Evolutionary conservation across 2,888 invertebrate genomes (phyloP).

Genomic region (Punctoribates punctum): DNA sequence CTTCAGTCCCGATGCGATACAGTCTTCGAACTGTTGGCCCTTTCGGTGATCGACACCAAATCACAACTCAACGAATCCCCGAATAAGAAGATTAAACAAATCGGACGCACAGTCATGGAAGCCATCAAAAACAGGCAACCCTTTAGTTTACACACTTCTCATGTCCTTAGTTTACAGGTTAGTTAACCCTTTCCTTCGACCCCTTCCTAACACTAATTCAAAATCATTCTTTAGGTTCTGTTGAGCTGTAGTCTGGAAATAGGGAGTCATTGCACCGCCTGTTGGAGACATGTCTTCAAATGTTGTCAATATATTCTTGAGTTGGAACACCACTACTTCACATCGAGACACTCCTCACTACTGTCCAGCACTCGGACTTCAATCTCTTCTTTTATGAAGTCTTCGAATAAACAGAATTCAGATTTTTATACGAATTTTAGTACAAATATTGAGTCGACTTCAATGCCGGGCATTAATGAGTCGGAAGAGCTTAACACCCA

Average conservation of each 20-base stretch:
- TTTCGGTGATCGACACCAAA: constrained; percentile 5
- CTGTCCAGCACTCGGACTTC: constrained; percentile 32
- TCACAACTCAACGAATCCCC: background rate
- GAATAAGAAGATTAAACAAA: background rate
- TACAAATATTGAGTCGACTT: constrained; percentile 2
- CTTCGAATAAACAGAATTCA: background rate
- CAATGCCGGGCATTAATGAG: constrained; percentile 42
- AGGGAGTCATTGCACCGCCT: constrained; percentile 85
- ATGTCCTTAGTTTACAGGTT: constrained; percentile 83
- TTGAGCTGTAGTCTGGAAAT: constrained; percentile 81
- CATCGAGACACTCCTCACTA: constrained; percentile 35
- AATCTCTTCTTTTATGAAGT: constrained; percentile 16
- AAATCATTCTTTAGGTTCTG: constrained; percentile 57
- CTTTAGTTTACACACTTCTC: constrained; percentile 72
- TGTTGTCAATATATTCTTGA: constrained; percentile 89
- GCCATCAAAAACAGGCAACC: constrained; percentile 30
- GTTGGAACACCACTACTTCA: constrained; percentile 65
- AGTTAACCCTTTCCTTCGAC: background rate
- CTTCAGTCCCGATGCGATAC: constrained; percentile 86
- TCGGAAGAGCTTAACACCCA: constrained; percentile 44
- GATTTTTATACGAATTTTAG: constrained; percentile 27
- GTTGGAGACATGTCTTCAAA: constrained; percentile 93
- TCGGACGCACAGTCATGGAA: background rate
- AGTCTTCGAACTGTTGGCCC: constrained; percentile 61
- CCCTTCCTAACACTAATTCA: background rate